Evolutionary conservation across 2,888 invertebrate genomes (phyloP), one percentile per base, ranked within the genome.

Genomic region (Lydus trimaculatus): DNA sequence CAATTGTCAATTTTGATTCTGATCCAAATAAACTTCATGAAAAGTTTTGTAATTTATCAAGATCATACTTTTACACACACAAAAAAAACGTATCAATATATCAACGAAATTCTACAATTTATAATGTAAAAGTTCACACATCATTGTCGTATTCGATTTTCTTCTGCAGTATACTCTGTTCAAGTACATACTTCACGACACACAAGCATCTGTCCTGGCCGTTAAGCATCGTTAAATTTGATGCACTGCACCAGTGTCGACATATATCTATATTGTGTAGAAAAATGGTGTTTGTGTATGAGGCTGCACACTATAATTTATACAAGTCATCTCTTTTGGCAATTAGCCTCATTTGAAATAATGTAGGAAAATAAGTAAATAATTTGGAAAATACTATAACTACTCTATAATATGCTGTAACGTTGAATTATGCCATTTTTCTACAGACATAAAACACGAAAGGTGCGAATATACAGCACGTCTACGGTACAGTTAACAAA

Each of bases 211-310:
- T 61, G 61, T 61, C 36, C 25, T 11, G 56, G 20, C 17, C 61
- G 61, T 61, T 61, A 61, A 61, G 61, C 61, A 39, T 61, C 61
- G 36, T 61, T 61, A 61, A 23, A 20, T 61, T 39, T 61, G 36
- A 61, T 61, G 61, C 61, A 61, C 17, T 61, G 61, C 61, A 11
- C 23, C 36, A 33, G 7, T 28, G 31, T 17, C 3, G 20, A 23
- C 58, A 43, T 43, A 43, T 25, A 56, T 56, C 56, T 25, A 15
- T 33, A 61, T 61, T 43, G 11, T 33, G 11, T 33, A 11, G 33
- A 33, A 33, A 33, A 3, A 7, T 33, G 33, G 33, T 7, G 7
- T 33, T 6, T 33, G 33, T 33, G 33, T 33, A 7, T 11, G 58
- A 36, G 5, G 7, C 20, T 20, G 11, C 20, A 5, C 6, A 48